Evolutionary conservation across 2,888 invertebrate genomes (phyloP).

Genomic region (Trilocha varians): DNA sequence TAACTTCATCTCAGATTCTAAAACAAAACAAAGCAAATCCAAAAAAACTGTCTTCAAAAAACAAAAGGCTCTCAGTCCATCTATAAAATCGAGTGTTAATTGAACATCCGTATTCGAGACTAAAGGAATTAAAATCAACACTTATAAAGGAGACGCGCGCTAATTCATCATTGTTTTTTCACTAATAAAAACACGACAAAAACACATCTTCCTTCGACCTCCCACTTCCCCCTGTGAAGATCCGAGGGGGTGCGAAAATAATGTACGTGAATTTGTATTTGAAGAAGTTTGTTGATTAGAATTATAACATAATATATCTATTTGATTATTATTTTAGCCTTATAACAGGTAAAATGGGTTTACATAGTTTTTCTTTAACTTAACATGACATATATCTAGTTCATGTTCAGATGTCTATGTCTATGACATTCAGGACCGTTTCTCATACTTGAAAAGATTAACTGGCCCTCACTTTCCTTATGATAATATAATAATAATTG

Average conservation of each 20-base stretch:
- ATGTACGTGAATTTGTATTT: constrained; percentile 21
- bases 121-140: constrained; percentile 31
- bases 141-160: constrained; percentile 53
- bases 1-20: neutral
- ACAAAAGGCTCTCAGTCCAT: constrained; percentile 1
- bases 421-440: too few species aligned
- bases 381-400: too few species aligned
- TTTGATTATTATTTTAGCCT: too few species aligned
- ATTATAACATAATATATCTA: too few species aligned
- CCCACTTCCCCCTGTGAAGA: constrained; percentile 8
- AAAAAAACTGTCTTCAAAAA: constrained; percentile 2
- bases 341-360: too few species aligned
- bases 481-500: constrained; percentile 2
- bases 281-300: constrained; percentile 8
- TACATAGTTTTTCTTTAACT: too few species aligned
- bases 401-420: too few species aligned
- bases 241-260: constrained; percentile 13
- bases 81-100: constrained; percentile 8
- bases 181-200: constrained; percentile 65
- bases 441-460: too few species aligned
- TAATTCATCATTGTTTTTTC: constrained; percentile 66
- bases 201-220: constrained; percentile 35
- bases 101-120: constrained; percentile 14
- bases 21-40: neutral
- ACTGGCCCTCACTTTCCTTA: too few species aligned